Base-by-base conservation (phyloP, 2,113 vertebrate species). In the Fukomys damarensis region DNA sequence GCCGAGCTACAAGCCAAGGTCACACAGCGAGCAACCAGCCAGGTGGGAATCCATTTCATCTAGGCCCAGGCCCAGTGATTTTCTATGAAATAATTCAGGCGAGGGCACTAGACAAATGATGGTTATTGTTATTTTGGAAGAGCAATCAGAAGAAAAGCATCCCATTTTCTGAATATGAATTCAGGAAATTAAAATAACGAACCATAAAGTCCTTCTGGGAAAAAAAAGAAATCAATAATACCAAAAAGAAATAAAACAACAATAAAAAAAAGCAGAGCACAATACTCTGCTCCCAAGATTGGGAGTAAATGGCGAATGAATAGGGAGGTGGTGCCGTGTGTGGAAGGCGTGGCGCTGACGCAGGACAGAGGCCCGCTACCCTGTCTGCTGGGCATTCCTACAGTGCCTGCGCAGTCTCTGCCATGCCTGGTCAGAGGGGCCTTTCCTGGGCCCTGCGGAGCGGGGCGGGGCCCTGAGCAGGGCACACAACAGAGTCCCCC, bases 341-440 rank as follows among this genome's bases (percentile, higher is more conserved):
- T n/a, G n/a, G n/a, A n/a, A n/a, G n/a, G n/a, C n/a, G n/a, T n/a
- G n/a, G n/a, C n/a, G n/a, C n/a, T n/a, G n/a, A n/a, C n/a, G n/a
- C n/a, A n/a, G n/a, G n/a, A n/a, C n/a, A n/a, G n/a, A n/a, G n/a
- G n/a, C n/a, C n/a, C n/a, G n/a, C n/a, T n/a, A n/a, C n/a, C n/a
- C n/a, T n/a, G n/a, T 94, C 95, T 97, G 85, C 66, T 98, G 93
- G 94, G 97, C 97, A 95, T 97, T 97, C 96, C 92, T 86, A 96
- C 85, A 85, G 96, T 14, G 54, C 46, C 35, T 90, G n/a, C n/a
- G n/a, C n/a, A n/a, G n/a, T n/a, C n/a, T n/a, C n/a, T n/a, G n/a
- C n/a, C n/a, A n/a, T n/a, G n/a, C n/a, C n/a, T n/a, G n/a, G n/a
- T n/a, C n/a, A n/a, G n/a, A n/a, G n/a, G n/a, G n/a, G n/a, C n/a